Conservation (phyloP, 2,797 vertebrate species). For the Parotocinclus haroldoi region DNA sequence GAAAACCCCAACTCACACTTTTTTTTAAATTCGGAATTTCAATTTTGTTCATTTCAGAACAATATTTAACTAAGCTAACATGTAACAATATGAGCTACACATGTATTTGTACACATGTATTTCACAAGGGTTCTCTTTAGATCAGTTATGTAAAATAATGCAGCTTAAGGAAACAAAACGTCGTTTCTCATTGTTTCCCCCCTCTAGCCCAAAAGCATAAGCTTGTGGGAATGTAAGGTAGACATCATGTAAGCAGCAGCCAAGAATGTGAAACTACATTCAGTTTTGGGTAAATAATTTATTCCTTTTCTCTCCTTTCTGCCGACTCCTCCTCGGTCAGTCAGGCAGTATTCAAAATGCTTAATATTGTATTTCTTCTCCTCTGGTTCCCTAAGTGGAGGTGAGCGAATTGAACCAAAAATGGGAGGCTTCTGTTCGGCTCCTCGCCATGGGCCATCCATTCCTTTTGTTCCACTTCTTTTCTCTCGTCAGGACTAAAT, state of each 20-base stretch:
- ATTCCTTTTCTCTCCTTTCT: background rate
- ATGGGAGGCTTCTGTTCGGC: slow-evolving; percentile 59
- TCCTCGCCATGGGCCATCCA: slow-evolving; percentile 58
- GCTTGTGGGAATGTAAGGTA: slow-evolving; percentile 3
- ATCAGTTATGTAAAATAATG: slow-evolving; percentile 12
- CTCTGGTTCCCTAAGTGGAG: slow-evolving; percentile 57
- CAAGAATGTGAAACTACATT: slow-evolving; percentile 2
- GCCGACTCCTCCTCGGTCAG: slow-evolving; percentile 26
- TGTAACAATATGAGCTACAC: too few species aligned
- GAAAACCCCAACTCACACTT: too few species aligned
- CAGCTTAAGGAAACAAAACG: slow-evolving; percentile 24
- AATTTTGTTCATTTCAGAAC: too few species aligned
- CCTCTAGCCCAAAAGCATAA: slow-evolving; percentile 6
- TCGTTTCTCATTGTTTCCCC: background rate
- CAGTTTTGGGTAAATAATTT: slow-evolving; percentile 3
- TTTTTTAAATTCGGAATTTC: too few species aligned
- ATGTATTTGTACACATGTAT: too few species aligned
- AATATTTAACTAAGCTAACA: too few species aligned
- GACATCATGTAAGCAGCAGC: background rate
- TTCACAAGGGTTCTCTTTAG: too few species aligned
- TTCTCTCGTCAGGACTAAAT: slow-evolving; percentile 67
- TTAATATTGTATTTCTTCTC: slow-evolving; percentile 65
- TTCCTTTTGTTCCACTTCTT: slow-evolving; percentile 71
- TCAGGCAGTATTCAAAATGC: slow-evolving; percentile 54
- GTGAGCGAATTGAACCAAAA: slow-evolving; percentile 70